Percentiles rank a stretch among this genome's conserved stretches.
These are phyloP conservation scores for Anthonomus grandis DNA, from an alignment of 1,140 invertebrate species.

Conservation along the genomic window DNA sequence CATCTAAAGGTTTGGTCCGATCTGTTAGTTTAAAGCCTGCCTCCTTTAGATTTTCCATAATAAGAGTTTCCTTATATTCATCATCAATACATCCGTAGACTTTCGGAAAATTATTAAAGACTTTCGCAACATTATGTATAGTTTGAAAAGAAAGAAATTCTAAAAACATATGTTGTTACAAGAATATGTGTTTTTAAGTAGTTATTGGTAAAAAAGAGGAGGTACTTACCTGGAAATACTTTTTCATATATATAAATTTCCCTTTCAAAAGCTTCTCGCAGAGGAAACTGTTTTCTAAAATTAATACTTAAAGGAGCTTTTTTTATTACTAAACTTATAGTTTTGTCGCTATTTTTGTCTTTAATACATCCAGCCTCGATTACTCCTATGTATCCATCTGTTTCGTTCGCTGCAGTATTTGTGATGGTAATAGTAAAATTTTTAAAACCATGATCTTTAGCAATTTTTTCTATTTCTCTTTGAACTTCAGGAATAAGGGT, in stretches of 20 bases:
- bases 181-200: not conserved
- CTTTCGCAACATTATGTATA: slow-evolving; percentile 21
- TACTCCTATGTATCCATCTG: slow-evolving; percentile 30
- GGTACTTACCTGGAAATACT: slow-evolving; percentile 21
- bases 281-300: slow-evolving; percentile 22
- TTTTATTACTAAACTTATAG: slow-evolving; percentile 27
- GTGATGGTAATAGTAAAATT: slow-evolving; percentile 10
- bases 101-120: slow-evolving; percentile 36
- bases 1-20: slow-evolving; percentile 48
- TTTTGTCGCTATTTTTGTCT: slow-evolving; percentile 14
- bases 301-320: slow-evolving; percentile 18
- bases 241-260: slow-evolving; percentile 31
- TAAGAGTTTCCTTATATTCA: slow-evolving; percentile 49
- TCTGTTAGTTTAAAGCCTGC: slow-evolving; percentile 50
- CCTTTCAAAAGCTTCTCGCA: slow-evolving; percentile 28
- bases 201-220: not conserved
- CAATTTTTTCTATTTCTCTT: slow-evolving; percentile 51
- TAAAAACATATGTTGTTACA: slow-evolving; percentile 1
- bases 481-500: slow-evolving; percentile 47
- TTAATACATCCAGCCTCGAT: slow-evolving; percentile 14
- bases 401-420: slow-evolving; percentile 16
- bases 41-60: slow-evolving; percentile 55
- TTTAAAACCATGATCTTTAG: slow-evolving; percentile 45
- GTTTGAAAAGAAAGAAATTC: slow-evolving; percentile 28
- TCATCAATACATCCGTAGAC: slow-evolving; percentile 45